phyloP scores from a whole-genome alignment of 37 sponge, comb jelly and placozoan genomes.

The Aplysina aerophoba region DNA sequence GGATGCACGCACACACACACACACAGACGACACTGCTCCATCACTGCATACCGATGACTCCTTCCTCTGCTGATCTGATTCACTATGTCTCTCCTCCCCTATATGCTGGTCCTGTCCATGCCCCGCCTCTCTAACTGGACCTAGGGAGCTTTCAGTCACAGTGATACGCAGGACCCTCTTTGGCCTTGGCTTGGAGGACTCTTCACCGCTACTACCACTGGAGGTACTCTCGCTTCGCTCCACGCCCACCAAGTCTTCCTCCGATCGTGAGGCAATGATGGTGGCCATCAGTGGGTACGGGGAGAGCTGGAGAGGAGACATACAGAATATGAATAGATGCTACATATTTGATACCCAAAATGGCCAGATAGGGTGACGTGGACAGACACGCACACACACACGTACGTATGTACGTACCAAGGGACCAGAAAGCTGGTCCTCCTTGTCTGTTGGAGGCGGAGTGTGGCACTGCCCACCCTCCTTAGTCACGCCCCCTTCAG shows the following conservation, averaged over 20 bases:
- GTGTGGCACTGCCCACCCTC: too few species aligned
- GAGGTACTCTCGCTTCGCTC: slow-evolving; percentile 29
- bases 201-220: slow-evolving; percentile 9
- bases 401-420: too few species aligned
- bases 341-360: too few species aligned
- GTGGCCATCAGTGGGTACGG: slow-evolving; percentile 64
- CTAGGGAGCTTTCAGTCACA: neutral
- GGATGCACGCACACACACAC: slow-evolving; percentile 18
- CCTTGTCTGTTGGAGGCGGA: too few species aligned
- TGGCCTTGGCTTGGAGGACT: neutral
- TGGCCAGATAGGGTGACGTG: too few species aligned
- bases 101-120: neutral
- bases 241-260: slow-evolving; percentile 22
- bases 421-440: too few species aligned
- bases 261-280: slow-evolving; percentile 33
- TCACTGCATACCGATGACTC: neutral
- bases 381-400: too few species aligned
- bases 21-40: slow-evolving; percentile 32
- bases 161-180: neutral
- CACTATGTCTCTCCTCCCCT: neutral
- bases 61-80: neutral
- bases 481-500: too few species aligned
- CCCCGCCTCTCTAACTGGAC: neutral
- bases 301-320: slow-evolving; percentile 22
- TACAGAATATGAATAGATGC: too few species aligned